Percentiles rank a stretch among this genome's conserved stretches.
Conservation (phyloP, 2,113 vertebrate species). For the Carollia perspicillata region DNA sequence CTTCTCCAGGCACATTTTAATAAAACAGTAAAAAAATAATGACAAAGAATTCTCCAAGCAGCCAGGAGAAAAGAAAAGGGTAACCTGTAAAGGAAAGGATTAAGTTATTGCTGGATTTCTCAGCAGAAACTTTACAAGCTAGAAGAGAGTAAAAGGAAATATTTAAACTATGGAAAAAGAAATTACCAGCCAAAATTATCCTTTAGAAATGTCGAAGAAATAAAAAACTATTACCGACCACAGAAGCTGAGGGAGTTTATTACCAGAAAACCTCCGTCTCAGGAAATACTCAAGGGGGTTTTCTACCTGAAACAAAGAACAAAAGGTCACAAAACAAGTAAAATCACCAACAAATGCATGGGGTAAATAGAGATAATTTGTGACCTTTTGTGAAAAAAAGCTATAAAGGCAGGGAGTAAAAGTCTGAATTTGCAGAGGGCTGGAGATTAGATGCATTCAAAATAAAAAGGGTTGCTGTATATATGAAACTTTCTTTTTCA, state of each 20-base stretch:
- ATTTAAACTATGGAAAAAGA: neutral
- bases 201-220: neutral
- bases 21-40: neutral
- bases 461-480: neutral
- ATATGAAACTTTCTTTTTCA: neutral
- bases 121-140: neutral
- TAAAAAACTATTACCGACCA: neutral
- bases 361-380: neutral
- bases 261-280: too few species aligned
- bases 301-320: neutral
- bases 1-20: neutral
- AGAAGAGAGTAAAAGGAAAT: neutral
- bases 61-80: neutral
- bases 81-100: neutral
- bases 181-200: neutral
- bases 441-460: neutral
- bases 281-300: too few species aligned
- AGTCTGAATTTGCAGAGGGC: neutral
- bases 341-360: neutral
- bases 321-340: neutral
- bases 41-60: neutral
- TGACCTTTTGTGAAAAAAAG: neutral
- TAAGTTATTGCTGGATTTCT: neutral
- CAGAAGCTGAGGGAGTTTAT: too few species aligned
- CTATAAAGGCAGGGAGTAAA: neutral